Evolutionary conservation across 1,140 invertebrate genomes (phyloP), one percentile per base, ranked within the genome.

Genomic region (Sycophila sp.): DNA sequence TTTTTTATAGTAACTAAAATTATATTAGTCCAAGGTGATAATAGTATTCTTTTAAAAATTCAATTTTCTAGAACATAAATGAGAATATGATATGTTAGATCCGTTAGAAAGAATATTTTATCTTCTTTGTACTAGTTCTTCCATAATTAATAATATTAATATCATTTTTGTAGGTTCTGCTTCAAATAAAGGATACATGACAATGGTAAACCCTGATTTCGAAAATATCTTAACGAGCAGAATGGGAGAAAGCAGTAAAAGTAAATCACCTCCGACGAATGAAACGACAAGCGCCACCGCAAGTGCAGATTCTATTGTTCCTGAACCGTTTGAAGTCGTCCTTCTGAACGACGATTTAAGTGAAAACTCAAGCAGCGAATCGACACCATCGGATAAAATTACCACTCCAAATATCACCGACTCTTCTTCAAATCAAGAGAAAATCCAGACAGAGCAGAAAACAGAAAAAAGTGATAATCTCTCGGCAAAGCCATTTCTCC

Each of bases 261-360:
- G 17, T 11, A 45, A 1, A 7, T 32, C 24, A 22, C 2, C 30
- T n/a, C n/a, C n/a, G n/a, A n/a, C n/a, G n/a, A n/a, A n/a, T n/a
- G n/a, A n/a, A n/a, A n/a, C n/a, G n/a, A n/a, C 40, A 5, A 34
- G 42, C 3, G 42, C 17, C 1, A 40, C 49, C 2, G 19, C 30
- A 0, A 47, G n/a, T 2, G 42, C 28, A 13, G 42, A 64, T 15
- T 51, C 40, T 0, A 4, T 51, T 1, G 67, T 56, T 13, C 58
- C 71, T 7, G 53, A 69, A 11, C 72, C 72, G 0, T 73, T 73
- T 34, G 72, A 73, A 26, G 63, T 73, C 2, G 72, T 73, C 30
- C 67, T 73, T 15, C 11, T 73, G 1, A 65, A 42, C 1, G 67
- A 73, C 2, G 72, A 73, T 13, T n/a, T 69, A 2, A 62, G 42